These are phyloP conservation scores for Upupa epops DNA, from an alignment of 2,113 vertebrate genomes.

Conservation along the genomic window DNA sequence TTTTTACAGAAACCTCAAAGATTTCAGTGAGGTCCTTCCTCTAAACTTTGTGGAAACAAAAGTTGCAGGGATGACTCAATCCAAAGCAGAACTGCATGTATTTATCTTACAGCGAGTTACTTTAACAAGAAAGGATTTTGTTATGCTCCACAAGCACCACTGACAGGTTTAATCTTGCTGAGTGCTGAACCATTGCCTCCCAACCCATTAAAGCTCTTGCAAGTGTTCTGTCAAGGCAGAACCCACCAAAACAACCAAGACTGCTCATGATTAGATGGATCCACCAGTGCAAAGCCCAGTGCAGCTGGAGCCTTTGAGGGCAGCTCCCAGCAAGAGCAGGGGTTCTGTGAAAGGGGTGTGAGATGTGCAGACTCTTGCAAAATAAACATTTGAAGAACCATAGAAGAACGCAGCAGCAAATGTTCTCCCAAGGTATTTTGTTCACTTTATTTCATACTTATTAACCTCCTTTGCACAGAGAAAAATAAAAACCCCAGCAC, in stretches of 20 bases:
- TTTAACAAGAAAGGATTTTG: neutral
- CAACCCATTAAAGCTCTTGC: neutral
- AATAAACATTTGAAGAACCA: neutral
- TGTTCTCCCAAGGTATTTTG: neutral
- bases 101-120: neutral
- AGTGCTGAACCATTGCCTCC: neutral
- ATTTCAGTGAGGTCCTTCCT: neutral
- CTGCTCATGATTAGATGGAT: neutral
- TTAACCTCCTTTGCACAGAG: neutral
- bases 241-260: neutral
- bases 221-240: neutral
- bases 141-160: neutral
- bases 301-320: fast-evolving
- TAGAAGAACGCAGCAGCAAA: neutral
- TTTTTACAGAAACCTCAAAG: neutral
- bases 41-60: neutral
- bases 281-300: neutral
- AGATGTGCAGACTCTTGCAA: neutral
- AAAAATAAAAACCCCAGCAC: neutral
- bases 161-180: neutral
- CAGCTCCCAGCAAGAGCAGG: neutral
- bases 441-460: neutral
- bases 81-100: neutral
- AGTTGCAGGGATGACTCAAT: neutral
- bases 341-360: neutral